Conservation (phyloP, 2,113 vertebrate species). For the Pteropus alecto region DNA sequence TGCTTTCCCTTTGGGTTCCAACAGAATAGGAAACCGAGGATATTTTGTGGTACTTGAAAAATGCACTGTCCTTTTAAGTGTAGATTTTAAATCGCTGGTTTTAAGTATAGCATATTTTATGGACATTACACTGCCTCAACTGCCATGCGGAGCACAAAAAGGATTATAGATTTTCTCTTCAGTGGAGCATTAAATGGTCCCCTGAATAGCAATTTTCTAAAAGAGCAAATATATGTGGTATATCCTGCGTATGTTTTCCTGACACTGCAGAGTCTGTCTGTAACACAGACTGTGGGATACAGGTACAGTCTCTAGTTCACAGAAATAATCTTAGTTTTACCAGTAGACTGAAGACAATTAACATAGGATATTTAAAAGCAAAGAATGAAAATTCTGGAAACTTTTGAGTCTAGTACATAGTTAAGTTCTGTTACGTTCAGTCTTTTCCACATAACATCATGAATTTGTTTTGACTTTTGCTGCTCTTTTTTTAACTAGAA, state of each 20-base stretch:
- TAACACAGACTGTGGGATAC: background rate
- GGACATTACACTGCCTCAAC: constrained; percentile 37
- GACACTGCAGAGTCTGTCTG: background rate
- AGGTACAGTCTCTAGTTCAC: background rate
- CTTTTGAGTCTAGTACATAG: background rate
- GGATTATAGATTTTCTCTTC: constrained; percentile 65
- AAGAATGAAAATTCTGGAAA: background rate
- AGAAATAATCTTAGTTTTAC: constrained; percentile 14
- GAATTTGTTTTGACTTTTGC: background rate
- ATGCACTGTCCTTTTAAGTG: constrained; percentile 49
- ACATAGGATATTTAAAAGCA: constrained; percentile 1
- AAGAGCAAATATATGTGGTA: constrained; percentile 37
- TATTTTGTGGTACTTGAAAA: constrained; percentile 43
- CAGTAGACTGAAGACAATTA: background rate
- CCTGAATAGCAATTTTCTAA: constrained; percentile 64
- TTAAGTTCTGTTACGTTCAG: background rate
- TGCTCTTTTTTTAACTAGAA: background rate
- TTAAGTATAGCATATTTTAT: constrained; percentile 72
- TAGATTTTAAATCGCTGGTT: constrained; percentile 36
- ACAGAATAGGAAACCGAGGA: constrained; percentile 32
- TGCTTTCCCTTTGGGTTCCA: constrained; percentile 42
- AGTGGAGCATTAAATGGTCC: constrained; percentile 66
- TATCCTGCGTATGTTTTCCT: constrained; percentile 50
- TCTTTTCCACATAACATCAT: background rate
- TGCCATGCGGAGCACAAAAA: constrained; percentile 30